Percentiles rank a stretch among this genome's conserved stretches.
Evolutionary conservation across 2,113 vertebrate species (phyloP).

Genomic region (Sardina pilchardus): DNA sequence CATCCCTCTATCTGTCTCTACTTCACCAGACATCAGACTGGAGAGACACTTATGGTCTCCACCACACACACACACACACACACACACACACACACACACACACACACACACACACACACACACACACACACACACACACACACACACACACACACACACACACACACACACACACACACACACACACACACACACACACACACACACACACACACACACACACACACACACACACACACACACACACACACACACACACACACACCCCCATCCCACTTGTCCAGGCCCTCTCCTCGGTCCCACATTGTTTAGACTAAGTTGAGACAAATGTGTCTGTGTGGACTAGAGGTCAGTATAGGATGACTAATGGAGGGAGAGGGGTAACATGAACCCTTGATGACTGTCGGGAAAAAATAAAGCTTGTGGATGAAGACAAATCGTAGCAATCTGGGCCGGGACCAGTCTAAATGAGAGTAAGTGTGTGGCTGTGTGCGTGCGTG

Average conservation of each 20-base stretch:
- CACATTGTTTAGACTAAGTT: constrained; percentile 69
- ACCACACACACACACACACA: background rate
- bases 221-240: background rate
- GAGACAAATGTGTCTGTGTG: constrained; percentile 61
- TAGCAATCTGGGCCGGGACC: constrained; percentile 27
- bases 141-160: background rate
- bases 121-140: background rate
- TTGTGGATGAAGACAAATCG: constrained; percentile 44
- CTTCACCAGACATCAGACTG: background rate
- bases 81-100: background rate
- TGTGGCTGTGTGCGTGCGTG: background rate
- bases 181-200: background rate
- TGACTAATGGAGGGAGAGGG: constrained; percentile 30
- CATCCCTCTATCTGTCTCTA: background rate
- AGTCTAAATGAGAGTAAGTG: constrained; percentile 34
- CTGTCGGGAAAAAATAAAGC: constrained; percentile 45
- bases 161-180: constrained; percentile 7
- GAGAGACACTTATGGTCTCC: background rate
- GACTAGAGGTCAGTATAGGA: constrained; percentile 31
- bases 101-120: background rate
- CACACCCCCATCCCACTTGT: background rate
- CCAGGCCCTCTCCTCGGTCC: constrained; percentile 41
- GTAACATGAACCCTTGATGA: constrained; percentile 56
- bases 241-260: background rate
- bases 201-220: background rate